Base-by-base conservation (phyloP, 2,888 invertebrate species). In the Steinernema scapterisci region DNA sequence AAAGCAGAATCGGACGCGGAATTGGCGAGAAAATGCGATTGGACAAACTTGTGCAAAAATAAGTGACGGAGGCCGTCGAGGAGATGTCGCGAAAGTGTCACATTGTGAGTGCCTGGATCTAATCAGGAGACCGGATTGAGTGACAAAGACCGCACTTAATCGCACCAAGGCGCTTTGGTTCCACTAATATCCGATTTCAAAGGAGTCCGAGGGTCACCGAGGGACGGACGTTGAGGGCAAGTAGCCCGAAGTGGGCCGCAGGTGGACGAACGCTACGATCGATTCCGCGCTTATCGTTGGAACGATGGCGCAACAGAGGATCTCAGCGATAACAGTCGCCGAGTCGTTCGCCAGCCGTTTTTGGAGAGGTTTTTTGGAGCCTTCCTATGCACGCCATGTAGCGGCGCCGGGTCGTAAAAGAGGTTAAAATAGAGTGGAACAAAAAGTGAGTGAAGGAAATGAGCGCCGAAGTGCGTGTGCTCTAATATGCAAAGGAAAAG, bases 71-170 rank as follows among this genome's bases (percentile, higher is more conserved):
- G 31, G 31, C 63, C 31, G 63, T 63, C 31, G 13, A 16, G 38
- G 63, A 63, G 27, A 31, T 63, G 63, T 63, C 63, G 31, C 63
- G 63, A 63, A 63, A 63, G 63, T 63, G 63, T 63, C 63, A 63
- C 2, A 63, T 63, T 63, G 5, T 21, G 63, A 63, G 27, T 63
- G 63, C 16, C 19, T 27, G 63, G 38, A 38, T 63, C 63, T 63
- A 63, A 63, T 63, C 63, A 63, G 63, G 48, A 16, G 13, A 3
- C 63, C 16, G 16, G 52, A 52, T 21, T 63, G 63, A 63, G 31
- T 31, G 63, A 63, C 63, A 63, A 63, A 63, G 63, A 25, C 16
- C 48, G 48, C 63, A 54, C 54, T 54, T 25, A 54, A 19, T 54
- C 63, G 63, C 63, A 25, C 31, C 31, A 63, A 19, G 63, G 63